Evolutionary conservation across 2,113 vertebrate species (phyloP), one percentile per base, ranked within the genome.

Genomic region (Peromyscus californicus): DNA sequence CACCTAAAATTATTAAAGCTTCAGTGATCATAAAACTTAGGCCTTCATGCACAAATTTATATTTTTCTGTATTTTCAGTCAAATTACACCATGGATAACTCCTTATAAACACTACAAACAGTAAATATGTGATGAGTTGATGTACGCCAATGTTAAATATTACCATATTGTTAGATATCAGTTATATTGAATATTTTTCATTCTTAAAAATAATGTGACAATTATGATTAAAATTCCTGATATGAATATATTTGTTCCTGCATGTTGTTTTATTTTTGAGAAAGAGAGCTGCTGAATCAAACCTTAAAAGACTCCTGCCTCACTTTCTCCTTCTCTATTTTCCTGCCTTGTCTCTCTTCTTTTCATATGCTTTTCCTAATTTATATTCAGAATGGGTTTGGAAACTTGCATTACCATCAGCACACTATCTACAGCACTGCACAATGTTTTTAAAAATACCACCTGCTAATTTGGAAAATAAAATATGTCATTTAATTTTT

Each of bases 401-500:
- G 29, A 54, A 67, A 74, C 84, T 93, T 93, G 3, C 26, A 26
- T 54, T 76, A 9, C 16, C 33, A 75, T 91, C 22, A 91, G 45
- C 9, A 79, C 12, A 79, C 4, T 13, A 1, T 82, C 57, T 82
- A 75, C 8, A 86, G 7, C 12, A 90, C 39, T 82, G 9, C 33
- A 33, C 59, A 45, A 42, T 87, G 13, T 33, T 39, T 72, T 84
- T 88, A 59, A 94, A 93, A 79, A 84, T 90, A 76, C 36, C 26
- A 67, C 26, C n/a, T 63, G n/a, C 42, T n/a, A 78, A 54, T 89
- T 91, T 65, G 26, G 72, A 39, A 74, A 72, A 16, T 5, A 63
- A 65, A 84, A 82, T 11, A 15, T 33, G 8, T 84, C 33, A 39
- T 92, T 92, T 93, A 95, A 74, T 67, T 94, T 57, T 90, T 22